Percentiles rank a stretch among this genome's conserved stretches.
Conservation (phyloP, 1,140 invertebrate genomes). For the Lysiphlebus fabarum region DNA sequence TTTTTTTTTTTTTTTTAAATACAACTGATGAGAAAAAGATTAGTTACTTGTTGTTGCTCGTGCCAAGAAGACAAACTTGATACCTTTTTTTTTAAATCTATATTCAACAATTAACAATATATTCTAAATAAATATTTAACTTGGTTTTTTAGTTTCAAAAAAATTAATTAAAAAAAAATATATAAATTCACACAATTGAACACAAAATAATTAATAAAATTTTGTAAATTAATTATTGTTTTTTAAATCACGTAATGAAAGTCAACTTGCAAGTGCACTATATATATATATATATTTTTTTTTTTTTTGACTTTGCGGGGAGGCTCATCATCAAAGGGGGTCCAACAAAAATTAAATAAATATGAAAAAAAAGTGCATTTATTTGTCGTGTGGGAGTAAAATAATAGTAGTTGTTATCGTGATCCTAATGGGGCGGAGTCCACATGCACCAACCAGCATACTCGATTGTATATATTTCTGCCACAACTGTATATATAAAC, state of each 20-base stretch:
- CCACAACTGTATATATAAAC: slow-evolving; percentile 31
- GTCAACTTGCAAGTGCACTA: no score
- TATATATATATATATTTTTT: no score
- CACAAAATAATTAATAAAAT: background rate
- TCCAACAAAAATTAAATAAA: no score
- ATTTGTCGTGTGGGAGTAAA: slow-evolving; percentile 42
- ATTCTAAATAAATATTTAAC: no score
- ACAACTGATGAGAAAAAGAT: background rate
- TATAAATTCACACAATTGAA: no score
- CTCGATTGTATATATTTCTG: slow-evolving; percentile 39
- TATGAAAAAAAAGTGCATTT: no score
- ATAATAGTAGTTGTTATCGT: slow-evolving; percentile 46
- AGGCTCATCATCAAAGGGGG: slow-evolving; percentile 5
- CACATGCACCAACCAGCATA: slow-evolving; percentile 47
- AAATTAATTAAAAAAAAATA: no score
- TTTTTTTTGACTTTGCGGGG: slow-evolving; percentile 19
- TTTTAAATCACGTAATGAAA: no score
- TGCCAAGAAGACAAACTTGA: slow-evolving; percentile 13
- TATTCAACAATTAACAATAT: no score
- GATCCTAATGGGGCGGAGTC: slow-evolving; percentile 43
- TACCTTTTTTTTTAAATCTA: background rate
- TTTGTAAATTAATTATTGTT: background rate
- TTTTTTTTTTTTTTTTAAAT: no score
- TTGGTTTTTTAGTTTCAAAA: no score
- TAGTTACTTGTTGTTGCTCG: slow-evolving; percentile 17